Evolutionary conservation across 2,113 vertebrate genomes (phyloP).

Genomic region (Podilymbus podiceps): DNA sequence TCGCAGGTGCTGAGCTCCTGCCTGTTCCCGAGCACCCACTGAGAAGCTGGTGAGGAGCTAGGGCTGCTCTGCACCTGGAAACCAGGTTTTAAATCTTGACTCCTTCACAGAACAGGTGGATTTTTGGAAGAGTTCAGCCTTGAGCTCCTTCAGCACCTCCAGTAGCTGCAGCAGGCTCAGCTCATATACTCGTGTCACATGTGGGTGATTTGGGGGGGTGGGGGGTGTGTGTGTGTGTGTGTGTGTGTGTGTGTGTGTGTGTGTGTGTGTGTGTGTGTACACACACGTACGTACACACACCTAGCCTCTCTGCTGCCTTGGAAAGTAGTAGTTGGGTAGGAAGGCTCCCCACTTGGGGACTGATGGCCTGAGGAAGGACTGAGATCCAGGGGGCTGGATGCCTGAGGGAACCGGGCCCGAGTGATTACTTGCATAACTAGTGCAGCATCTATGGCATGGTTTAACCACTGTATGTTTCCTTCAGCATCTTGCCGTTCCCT

Average conservation of each 20-base stretch:
- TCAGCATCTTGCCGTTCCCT: neutral
- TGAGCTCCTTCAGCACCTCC: neutral
- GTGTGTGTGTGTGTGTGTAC: too few relatives aligned
- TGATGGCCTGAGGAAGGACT: neutral
- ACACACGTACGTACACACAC: too few relatives aligned
- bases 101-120: neutral
- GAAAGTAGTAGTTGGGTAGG: neutral
- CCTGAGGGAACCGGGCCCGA: neutral
- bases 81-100: neutral
- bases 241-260: too few relatives aligned
- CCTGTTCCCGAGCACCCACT: fast-evolving
- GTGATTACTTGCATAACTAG: neutral
- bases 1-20: neutral
- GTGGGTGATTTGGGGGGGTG: too few relatives aligned
- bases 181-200: fast-evolving
- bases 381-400: neutral
- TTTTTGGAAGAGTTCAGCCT: neutral
- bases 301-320: neutral
- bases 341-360: neutral
- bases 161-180: neutral
- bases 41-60: neutral
- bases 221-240: too few relatives aligned
- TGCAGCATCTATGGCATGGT: neutral
- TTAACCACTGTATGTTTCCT: neutral
- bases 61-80: neutral